phyloP scores from a whole-genome alignment of 2,113 vertebrate species.

The Tapirus terrestris region DNA sequence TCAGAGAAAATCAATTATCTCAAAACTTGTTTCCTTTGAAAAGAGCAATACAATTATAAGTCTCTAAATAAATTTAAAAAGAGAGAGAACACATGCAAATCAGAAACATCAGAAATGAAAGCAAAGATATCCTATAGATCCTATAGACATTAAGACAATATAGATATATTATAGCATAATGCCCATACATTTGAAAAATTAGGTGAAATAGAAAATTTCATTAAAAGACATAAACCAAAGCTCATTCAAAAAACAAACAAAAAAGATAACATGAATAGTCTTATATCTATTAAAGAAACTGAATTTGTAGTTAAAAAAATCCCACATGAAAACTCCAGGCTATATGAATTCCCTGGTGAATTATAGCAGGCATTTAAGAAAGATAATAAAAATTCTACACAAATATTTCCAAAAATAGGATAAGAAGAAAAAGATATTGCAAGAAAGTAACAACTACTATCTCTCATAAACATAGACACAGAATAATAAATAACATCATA shows the following conservation, averaged over 20 bases:
- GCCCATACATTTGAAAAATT: not conserved
- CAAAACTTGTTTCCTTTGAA: not conserved
- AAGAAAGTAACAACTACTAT: not conserved
- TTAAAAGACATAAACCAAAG: not conserved
- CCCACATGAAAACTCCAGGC: not conserved
- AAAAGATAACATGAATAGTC: not conserved
- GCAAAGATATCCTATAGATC: not conserved
- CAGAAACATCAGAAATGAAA: not conserved
- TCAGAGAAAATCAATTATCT: not conserved
- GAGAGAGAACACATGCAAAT: not conserved
- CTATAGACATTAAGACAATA: not conserved
- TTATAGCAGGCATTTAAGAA: not conserved
- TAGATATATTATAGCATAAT: not conserved
- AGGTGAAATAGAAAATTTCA: not conserved
- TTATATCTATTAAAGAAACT: not conserved
- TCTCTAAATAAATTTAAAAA: not conserved
- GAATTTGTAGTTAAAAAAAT: not conserved
- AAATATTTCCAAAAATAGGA: not conserved
- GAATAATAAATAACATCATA: not conserved
- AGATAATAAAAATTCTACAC: not conserved
- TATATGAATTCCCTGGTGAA: not conserved
- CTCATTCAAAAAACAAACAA: not conserved
- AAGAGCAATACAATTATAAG: not conserved
- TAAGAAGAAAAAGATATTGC: not conserved
- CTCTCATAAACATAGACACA: not conserved